Conservation (phyloP, 2,113 vertebrate species). For the Paracanthobrama guichenoti region DNA sequence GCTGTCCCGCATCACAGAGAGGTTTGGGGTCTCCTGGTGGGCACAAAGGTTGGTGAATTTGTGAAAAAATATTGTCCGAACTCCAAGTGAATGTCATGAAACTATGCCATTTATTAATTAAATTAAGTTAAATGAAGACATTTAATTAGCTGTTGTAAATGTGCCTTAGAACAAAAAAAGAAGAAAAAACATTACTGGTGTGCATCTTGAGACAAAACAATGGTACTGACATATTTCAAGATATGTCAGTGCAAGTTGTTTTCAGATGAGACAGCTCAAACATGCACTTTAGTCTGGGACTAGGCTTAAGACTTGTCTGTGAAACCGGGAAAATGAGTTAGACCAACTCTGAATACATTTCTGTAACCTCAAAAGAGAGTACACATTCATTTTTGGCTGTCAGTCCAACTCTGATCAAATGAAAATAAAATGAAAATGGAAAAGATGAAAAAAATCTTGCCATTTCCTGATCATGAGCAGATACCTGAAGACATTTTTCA, state of each 20-base stretch:
- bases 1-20: constrained; percentile 70
- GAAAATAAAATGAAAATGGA: background rate
- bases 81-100: background rate
- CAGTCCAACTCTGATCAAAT: background rate
- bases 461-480: background rate
- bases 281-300: too few species aligned
- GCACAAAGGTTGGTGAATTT: background rate
- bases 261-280: too few species aligned
- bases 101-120: too few species aligned
- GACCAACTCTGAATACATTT: background rate
- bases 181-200: too few species aligned
- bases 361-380: background rate
- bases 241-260: too few species aligned
- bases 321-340: background rate
- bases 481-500: background rate
- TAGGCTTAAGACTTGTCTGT: too few species aligned
- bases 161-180: too few species aligned
- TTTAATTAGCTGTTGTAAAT: too few species aligned
- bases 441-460: background rate
- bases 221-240: too few species aligned
- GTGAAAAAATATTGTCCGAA: background rate
- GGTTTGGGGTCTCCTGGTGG: constrained; percentile 77
- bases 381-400: background rate
- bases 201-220: too few species aligned
- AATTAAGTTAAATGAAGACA: too few species aligned